phyloP scores from a whole-genome alignment of 2,797 vertebrate genomes.

The Sebastes matsubarae region DNA sequence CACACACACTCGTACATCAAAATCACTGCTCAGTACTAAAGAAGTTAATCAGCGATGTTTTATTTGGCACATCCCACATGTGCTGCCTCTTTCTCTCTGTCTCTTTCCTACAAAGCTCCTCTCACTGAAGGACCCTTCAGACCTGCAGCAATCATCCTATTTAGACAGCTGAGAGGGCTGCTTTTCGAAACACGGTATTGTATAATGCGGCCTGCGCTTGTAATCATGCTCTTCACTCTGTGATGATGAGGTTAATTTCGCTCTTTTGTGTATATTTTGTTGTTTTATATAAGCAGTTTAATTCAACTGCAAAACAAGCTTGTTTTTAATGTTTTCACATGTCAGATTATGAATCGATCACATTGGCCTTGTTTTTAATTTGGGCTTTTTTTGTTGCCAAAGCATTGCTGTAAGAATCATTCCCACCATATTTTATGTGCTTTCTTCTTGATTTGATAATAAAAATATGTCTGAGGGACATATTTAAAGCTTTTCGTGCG shows the following conservation, averaged over 20 bases:
- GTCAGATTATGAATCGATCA: conserved; percentile 16
- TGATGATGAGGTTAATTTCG: conserved; percentile 65
- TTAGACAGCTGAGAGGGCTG: conserved; percentile 75
- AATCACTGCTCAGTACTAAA: conserved; percentile 22
- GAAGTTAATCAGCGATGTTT: conserved; percentile 71
- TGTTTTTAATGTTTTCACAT: not conserved
- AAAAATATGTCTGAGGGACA: not conserved
- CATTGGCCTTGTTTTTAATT: conserved; percentile 8
- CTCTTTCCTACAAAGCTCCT: conserved; percentile 69
- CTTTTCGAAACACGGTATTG: conserved; percentile 56
- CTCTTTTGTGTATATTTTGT: conserved; percentile 60
- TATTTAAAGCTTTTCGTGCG: not conserved
- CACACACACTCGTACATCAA: not conserved
- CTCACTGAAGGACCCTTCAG: conserved; percentile 82
- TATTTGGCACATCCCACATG: conserved; percentile 73
- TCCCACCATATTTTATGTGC: not conserved
- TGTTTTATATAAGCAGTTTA: conserved; percentile 45
- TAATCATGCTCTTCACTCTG: conserved; percentile 69
- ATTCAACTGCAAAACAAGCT: conserved; percentile 4
- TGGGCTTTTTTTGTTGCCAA: conserved; percentile 15
- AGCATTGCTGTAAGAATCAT: not conserved
- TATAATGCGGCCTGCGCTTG: conserved; percentile 59
- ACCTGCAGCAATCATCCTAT: conserved; percentile 80
- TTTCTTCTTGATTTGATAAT: conserved; percentile 11
- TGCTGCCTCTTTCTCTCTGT: conserved; percentile 61